Base-by-base conservation (phyloP, 2,113 vertebrate species). In the Chaetorhynchus papuensis region DNA sequence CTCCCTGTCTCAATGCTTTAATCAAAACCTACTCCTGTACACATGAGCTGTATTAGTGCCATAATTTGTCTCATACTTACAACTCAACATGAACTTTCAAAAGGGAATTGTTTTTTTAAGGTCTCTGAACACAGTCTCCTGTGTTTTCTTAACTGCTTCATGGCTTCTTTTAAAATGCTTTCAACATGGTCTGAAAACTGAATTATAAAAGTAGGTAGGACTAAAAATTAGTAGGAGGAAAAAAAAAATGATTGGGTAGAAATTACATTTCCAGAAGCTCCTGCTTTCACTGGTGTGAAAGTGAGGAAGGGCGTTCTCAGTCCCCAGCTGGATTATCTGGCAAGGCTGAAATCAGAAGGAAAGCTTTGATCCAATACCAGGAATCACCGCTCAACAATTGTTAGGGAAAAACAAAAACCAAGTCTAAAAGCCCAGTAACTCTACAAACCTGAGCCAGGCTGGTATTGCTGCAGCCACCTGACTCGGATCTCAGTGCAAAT, bases 1-100 rank as follows among this genome's bases (percentile, higher is more conserved):
- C 93, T 86, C 94, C 88, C 83, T 78, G 9, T 78, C 88, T 92
- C 70, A 79, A 26, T 65, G 60, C 83, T 92, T 93, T 89, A 75
- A 89, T 96, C 83, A 89, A 84, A 96, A 54, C n/a, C n/a, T 45
- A 45, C 56, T 78, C 64, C 19, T 82, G 37, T 75, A 84, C 64
- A 88, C 21, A 33, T 0, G 14, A 88, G 37, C 53, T 68, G 12
- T 82, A 81, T 72, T 63, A 90, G 17, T 31, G 44, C 19, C 52
- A 59, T 75, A 89, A 87, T 65, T 70, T n/a, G 16, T 52, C 54
- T 70, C 24, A 11, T 76, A 63, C 30, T 69, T 91, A 60, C 8
- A 93, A 49, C 8, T 4, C 35, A 77, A 93, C 37, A 47, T 53
- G 52, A 89, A 71, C 28, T 83, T 94, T 75, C 57, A 88, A 81